Percentiles rank a stretch among this genome's conserved stretches.
Conservation (phyloP, 2,113 vertebrate species). For the Melanotaenia duboulayi region DNA sequence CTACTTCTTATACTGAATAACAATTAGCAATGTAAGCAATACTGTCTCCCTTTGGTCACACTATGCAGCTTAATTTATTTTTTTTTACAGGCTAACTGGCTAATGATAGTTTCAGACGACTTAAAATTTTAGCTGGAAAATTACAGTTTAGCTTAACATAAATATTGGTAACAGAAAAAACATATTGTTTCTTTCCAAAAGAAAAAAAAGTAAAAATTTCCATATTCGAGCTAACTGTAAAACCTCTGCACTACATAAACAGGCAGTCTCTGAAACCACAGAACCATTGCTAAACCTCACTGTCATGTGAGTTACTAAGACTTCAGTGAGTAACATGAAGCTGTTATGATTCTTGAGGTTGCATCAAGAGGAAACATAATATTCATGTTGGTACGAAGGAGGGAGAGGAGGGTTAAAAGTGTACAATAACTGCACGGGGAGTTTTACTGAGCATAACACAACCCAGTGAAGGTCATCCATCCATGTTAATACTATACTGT, state of each 20-base stretch:
- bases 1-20: too few relatives aligned
- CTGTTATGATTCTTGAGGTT: conserved; percentile 30
- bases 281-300: conserved; percentile 8
- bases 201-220: too few relatives aligned
- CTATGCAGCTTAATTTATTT: too few relatives aligned
- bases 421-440: conserved; percentile 33
- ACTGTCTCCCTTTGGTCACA: too few relatives aligned
- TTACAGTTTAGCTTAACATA: neutral
- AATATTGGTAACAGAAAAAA: too few relatives aligned
- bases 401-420: conserved; percentile 21
- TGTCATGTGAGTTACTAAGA: conserved; percentile 31
- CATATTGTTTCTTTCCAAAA: too few relatives aligned
- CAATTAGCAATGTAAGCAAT: too few relatives aligned
- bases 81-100: too few relatives aligned
- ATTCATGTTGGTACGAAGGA: conserved; percentile 26
- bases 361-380: conserved; percentile 27
- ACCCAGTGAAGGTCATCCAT: conserved; percentile 69
- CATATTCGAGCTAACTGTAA: too few relatives aligned
- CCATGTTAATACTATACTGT: conserved; percentile 51
- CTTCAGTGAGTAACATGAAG: conserved; percentile 41
- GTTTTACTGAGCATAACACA: conserved; percentile 59
- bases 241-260: too few relatives aligned
- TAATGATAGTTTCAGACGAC: too few relatives aligned
- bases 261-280: neutral
- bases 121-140: neutral